phyloP scores from a whole-genome alignment of 53 echinoderm and acorn worm species.

The Luidia sarsii region DNA sequence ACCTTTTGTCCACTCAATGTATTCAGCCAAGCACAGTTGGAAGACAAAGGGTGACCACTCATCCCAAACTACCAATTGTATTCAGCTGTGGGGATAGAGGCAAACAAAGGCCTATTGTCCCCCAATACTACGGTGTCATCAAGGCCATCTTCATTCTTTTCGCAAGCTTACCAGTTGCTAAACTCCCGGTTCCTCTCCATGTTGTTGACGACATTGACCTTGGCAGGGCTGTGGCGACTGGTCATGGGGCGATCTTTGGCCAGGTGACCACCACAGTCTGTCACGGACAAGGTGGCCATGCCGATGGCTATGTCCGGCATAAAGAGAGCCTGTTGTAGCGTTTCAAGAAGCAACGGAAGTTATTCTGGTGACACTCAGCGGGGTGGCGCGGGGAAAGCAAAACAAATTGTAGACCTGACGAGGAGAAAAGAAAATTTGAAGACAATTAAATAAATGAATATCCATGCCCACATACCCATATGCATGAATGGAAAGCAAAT shows the following conservation, averaged over 20 bases:
- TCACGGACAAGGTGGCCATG: conserved; percentile 97
- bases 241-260: conserved; percentile 90
- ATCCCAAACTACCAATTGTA: no score
- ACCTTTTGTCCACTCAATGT: no score
- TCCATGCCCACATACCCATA: background rate
- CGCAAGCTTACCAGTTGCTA: conserved; percentile 78
- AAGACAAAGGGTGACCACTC: no score
- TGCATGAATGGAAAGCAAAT: no score
- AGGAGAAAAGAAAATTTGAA: no score
- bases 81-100: no score
- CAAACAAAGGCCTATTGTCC: background rate
- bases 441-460: no score
- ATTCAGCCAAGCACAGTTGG: no score
- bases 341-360: background rate
- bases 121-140: no score
- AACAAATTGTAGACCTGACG: conserved; percentile 11
- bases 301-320: conserved; percentile 80
- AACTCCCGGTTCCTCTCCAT: conserved; percentile 78
- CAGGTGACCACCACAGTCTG: conserved; percentile 91
- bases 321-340: conserved; percentile 13
- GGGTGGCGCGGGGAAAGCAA: no score
- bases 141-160: background rate
- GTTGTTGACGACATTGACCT: conserved; percentile 79
- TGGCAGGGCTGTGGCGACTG: conserved; percentile 89
- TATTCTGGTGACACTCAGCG: no score